Conservation (phyloP, 2,797 vertebrate genomes). For the Oreortyx pictus region DNA sequence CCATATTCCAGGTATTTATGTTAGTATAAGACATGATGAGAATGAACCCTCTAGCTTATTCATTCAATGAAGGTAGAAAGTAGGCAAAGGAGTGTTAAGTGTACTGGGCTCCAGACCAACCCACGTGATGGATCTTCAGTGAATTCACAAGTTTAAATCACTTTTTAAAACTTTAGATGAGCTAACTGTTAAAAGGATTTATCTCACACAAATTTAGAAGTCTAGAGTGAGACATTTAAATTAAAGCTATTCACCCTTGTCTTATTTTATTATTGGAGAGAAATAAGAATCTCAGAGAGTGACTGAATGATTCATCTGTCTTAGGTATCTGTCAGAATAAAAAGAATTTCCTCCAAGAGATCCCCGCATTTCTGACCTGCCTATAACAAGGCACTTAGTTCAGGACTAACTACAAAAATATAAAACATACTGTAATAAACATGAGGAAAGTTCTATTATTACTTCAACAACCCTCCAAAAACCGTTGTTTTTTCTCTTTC, state of each 20-base stretch:
- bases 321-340: not conserved
- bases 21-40: not conserved
- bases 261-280: not conserved
- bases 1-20: not conserved
- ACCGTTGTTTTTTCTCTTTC: not conserved
- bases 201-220: not conserved
- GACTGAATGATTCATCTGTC: not conserved
- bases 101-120: not conserved
- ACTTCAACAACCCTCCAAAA: not conserved
- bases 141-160: not conserved
- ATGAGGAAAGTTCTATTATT: not conserved
- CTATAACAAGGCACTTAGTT: not conserved
- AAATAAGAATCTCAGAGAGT: not conserved
- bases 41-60: not conserved
- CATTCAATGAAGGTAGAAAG: not conserved
- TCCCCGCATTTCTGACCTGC: not conserved
- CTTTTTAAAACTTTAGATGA: not conserved
- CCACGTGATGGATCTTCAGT: not conserved
- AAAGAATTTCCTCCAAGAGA: not conserved
- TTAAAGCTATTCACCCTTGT: not conserved
- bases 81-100: not conserved
- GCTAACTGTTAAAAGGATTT: not conserved
- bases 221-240: not conserved
- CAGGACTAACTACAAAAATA: not conserved
- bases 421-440: not conserved